phyloP scores from a whole-genome alignment of 1,140 invertebrate genomes.

The Apis cerana region DNA sequence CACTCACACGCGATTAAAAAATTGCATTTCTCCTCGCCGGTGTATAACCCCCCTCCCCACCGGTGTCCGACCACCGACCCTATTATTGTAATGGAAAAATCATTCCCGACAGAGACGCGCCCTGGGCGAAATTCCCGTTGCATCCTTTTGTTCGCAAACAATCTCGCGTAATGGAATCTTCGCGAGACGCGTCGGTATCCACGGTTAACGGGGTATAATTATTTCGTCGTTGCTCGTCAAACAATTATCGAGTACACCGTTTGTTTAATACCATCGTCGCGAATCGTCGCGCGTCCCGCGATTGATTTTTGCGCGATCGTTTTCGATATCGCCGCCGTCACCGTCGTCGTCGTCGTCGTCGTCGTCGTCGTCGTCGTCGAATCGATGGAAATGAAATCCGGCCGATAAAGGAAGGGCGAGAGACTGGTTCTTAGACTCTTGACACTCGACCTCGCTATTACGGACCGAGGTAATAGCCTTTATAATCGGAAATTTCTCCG shows the following conservation, averaged over 20 bases:
- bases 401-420: neutral
- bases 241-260: neutral
- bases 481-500: slow-evolving; percentile 75
- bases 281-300: neutral
- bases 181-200: neutral
- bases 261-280: neutral
- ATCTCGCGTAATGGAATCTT: slow-evolving; percentile 35
- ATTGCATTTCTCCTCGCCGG: slow-evolving; percentile 48
- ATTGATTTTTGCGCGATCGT: neutral
- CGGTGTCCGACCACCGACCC: slow-evolving; percentile 12
- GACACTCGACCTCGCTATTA: slow-evolving; percentile 41
- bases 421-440: slow-evolving; percentile 38
- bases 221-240: slow-evolving; percentile 17
- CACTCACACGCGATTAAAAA: slow-evolving; percentile 57
- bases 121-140: slow-evolving; percentile 49
- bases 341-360: no score
- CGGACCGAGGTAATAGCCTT: slow-evolving; percentile 71
- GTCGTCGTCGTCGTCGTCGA: neutral
- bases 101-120: slow-evolving; percentile 40
- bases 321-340: neutral
- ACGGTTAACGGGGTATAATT: slow-evolving; percentile 43
- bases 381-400: neutral
- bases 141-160: slow-evolving; percentile 62
- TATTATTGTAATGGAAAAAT: slow-evolving; percentile 65
- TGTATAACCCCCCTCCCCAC: slow-evolving; percentile 39